Conservation (phyloP, 53 echinoderm and acorn worm species). For the Echinarachnius parma region DNA sequence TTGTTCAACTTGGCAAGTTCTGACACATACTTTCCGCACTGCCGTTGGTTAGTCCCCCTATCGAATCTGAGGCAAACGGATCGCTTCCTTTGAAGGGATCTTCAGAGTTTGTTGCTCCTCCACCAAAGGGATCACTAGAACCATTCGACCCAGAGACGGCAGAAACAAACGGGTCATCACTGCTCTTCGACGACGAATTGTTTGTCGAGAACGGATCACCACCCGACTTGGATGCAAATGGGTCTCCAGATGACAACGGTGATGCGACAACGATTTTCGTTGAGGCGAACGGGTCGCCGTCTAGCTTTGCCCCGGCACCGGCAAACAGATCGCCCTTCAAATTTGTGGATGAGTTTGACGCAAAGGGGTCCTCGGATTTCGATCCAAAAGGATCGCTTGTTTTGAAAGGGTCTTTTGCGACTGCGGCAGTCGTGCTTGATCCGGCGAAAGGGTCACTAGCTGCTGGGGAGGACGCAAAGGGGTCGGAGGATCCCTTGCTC, state of each 20-base stretch:
- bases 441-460: conserved; percentile 53
- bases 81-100: conserved; percentile 69
- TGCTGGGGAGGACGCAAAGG: conserved; percentile 17
- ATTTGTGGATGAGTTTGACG: conserved; percentile 47
- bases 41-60: conserved; percentile 60
- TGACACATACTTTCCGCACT: conserved; percentile 54
- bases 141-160: not conserved
- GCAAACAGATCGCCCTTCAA: conserved; percentile 62
- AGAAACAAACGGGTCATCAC: conserved; percentile 33
- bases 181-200: not conserved
- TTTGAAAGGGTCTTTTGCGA: conserved; percentile 55
- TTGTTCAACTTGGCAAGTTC: too few species aligned
- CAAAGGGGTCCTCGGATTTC: conserved; percentile 66
- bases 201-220: conserved; percentile 53
- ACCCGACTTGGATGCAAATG: conserved; percentile 10
- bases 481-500: conserved; percentile 26
- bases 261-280: too few species aligned
- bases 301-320: conserved; percentile 5
- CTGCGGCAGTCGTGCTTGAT: conserved; percentile 15
- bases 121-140: conserved; percentile 44
- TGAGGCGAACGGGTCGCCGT: conserved; percentile 55
- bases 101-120: conserved; percentile 25
- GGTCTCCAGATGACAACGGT: too few species aligned
- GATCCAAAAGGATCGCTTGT: conserved; percentile 43
- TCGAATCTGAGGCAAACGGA: conserved; percentile 46